Percentiles rank a stretch among this genome's conserved stretches.
Conservation (phyloP, 1,140 invertebrate genomes). For the Ridgeia piscesae region DNA sequence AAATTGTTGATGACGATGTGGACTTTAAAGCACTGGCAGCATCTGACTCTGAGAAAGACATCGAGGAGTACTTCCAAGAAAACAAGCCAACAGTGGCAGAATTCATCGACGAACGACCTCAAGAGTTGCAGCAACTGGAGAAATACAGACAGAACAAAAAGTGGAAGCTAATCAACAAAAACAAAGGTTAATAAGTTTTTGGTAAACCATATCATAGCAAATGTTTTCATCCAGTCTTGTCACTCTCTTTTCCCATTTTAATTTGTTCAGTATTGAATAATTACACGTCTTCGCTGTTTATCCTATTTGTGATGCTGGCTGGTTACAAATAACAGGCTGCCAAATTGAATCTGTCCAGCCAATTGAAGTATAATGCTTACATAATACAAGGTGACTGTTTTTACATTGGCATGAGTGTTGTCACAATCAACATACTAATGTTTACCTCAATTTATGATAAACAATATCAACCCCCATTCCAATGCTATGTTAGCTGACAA, state of each 20-base stretch:
- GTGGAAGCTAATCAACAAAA: slow-evolving; percentile 62
- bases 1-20: slow-evolving; percentile 87
- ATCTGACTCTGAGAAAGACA: slow-evolving; percentile 66
- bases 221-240: neutral
- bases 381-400: neutral
- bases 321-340: neutral
- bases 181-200: neutral
- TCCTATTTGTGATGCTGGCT: neutral
- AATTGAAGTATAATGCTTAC: neutral
- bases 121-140: slow-evolving; percentile 68
- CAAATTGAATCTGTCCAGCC: neutral
- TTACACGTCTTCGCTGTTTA: neutral
- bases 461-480: neutral
- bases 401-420: neutral
- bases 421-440: neutral
- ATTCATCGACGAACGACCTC: slow-evolving; percentile 81
- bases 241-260: too few species aligned
- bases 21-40: slow-evolving; percentile 68
- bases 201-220: neutral
- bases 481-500: neutral
- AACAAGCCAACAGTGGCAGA: slow-evolving; percentile 88
- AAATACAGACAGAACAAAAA: slow-evolving; percentile 65
- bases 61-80: slow-evolving; percentile 73
- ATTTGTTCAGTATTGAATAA: too few species aligned
- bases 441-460: neutral